Base-by-base conservation (phyloP, 2,113 vertebrate species). In the Odontophorus gujanensis region DNA sequence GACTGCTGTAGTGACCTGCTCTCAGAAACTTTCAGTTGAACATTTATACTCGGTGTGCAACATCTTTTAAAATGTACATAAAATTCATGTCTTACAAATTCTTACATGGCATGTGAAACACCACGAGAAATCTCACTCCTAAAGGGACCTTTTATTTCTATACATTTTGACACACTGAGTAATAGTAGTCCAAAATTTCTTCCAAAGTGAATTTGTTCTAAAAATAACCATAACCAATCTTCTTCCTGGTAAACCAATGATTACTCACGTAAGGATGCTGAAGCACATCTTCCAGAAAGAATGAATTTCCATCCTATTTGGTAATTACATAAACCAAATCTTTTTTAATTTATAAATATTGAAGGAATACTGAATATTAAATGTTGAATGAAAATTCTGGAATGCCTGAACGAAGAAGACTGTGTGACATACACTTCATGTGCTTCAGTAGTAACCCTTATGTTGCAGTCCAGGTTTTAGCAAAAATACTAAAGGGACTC, bases 201-300 rank as follows among this genome's bases (percentile, higher is more conserved):
- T 87, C 42, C 36, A 68, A 42, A 85, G 21, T 66, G 21, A 87
- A 68, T 94, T 89, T 89, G 68, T 85, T 81, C 66, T 81, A 50
- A 93, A 93, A 95, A 85, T 90, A 94, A 93, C 82, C 40, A 45
- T 45, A 76, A 76, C 7, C 81, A 43, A 73, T 89, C 58, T 86
- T 81, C 65, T 63, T 90, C 48, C 53, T 92, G 36, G 40, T 90
- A 92, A 94, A 87, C 62, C 68, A 88, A 21, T 81, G 85, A 94
- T 61, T 81, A 47, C 61, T 78, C 43, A 90, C 66, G 61, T 66
- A 85, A 69, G 1, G 2, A 90, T 86, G 78, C 86, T 74, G 82
- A 61, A 85, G 51, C 14, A 79, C 40, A 53, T 73, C 66, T 92
- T 84, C 77, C 86, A 89, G 81, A 94, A 92, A 51, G 36, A 84